Evolutionary conservation across 2,797 vertebrate species (phyloP).

Genomic region (Alectoris magna): DNA sequence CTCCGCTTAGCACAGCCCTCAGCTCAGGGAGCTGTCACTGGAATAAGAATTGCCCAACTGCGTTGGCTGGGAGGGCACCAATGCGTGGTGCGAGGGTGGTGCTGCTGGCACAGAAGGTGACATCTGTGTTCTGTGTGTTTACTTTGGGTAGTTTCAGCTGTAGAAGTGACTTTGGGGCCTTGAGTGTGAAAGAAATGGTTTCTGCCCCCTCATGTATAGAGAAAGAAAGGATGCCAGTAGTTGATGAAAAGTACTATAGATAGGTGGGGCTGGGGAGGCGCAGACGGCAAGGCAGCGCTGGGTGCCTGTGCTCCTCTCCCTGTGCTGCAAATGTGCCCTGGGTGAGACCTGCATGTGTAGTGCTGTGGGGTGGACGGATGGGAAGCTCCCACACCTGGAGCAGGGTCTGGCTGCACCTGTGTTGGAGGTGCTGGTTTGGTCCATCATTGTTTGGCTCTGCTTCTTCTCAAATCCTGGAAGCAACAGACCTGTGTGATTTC

Average conservation of each 20-base stretch:
- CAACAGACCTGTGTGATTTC: background rate
- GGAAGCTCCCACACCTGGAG: background rate
- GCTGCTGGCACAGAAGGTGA: background rate
- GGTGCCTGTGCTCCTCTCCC: no score
- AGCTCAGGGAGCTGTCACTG: background rate
- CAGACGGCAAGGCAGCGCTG: fast-evolving
- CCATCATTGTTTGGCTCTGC: background rate
- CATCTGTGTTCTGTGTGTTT: background rate
- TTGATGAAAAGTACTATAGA: background rate
- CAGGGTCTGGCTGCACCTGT: fast-evolving
- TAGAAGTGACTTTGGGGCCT: no score
- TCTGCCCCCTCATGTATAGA: background rate
- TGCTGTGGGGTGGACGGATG: background rate
- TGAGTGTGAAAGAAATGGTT: fast-evolving
- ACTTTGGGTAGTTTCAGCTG: background rate
- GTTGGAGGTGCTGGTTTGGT: background rate
- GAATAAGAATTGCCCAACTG: background rate
- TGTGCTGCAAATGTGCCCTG: fast-evolving
- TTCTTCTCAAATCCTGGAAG: background rate
- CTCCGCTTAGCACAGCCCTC: background rate
- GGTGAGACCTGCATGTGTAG: fast-evolving
- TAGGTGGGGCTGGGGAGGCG: background rate
- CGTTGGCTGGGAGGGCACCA: no score
- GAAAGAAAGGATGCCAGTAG: fast-evolving
- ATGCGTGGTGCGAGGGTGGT: background rate